Base-by-base conservation (phyloP, 2,113 vertebrate genomes). In the Rhodinocichla rosea region DNA sequence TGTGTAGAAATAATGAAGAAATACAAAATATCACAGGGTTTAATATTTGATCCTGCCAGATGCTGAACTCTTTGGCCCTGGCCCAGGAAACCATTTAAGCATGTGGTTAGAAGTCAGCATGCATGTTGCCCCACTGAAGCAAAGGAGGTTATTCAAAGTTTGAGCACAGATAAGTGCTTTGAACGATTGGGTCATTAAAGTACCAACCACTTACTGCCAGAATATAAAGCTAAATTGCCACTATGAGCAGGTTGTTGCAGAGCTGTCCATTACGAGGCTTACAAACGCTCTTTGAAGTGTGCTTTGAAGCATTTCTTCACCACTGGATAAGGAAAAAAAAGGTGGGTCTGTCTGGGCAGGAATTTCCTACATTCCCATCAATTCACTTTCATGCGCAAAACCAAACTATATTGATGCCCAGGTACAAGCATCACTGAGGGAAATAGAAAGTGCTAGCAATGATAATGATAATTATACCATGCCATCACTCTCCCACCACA, bases 161-260 rank as follows among this genome's bases (percentile, higher is more conserved):
- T 90, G 79, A 90, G 59, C 63, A 73, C 67, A 64, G 90, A 65
- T 73, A 92, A 94, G 82, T 88, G 67, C 82, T 93, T 83, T 92
- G 75, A 92, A 85, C 1, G 20, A 90, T 1, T 77, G 59, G 70
- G 86, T 97, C 83, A 77, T 92, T 92, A 81, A 94, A 95, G 83
- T 59, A 86, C 76, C 80, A 89, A 62, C 79, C 86, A 90, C 80
- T 94, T 92, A 90, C 86, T 92, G 68, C 86, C 42, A 37, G 68
- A 90, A 22, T 4, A 55, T 37, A 42, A 65, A 22, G 60, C 77
- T 87, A 44, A 94, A 91, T 82, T 87, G 64, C 69, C 0, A 0
- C 90, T 68, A 37, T 6, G 82, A 85, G 30, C 77, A 92, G 77
- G 69, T 71, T 81, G 78, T 59, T 89, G 78, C 78, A 40, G 40